phyloP scores from a whole-genome alignment of 2,888 invertebrate genomes.

The Andrena chrysosceles region DNA sequence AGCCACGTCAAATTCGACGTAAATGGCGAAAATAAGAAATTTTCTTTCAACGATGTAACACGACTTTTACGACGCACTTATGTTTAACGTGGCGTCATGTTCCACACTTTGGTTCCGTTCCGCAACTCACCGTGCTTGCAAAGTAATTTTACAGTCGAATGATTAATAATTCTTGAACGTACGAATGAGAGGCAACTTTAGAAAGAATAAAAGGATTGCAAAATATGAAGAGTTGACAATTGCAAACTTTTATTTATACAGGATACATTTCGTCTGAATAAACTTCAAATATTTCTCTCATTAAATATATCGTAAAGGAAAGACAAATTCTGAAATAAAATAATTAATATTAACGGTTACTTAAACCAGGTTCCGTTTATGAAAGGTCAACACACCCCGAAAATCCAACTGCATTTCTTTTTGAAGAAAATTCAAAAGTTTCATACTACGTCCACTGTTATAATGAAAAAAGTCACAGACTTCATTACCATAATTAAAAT shows the following conservation, averaged over 20 bases:
- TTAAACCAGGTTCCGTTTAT: too few relatives aligned
- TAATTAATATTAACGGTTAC: too few relatives aligned
- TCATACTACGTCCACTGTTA: too few relatives aligned
- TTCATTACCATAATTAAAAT: too few relatives aligned
- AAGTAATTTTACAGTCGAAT: background rate
- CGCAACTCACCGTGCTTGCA: background rate
- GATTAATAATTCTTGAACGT: background rate
- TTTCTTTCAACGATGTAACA: background rate
- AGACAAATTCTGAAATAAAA: too few relatives aligned
- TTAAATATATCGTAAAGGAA: too few relatives aligned
- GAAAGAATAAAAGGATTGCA: background rate
- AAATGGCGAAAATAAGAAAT: conserved; percentile 33
- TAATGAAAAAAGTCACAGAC: too few relatives aligned
- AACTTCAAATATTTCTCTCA: too few relatives aligned
- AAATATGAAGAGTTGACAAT: background rate
- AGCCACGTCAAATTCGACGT: conserved; percentile 21
- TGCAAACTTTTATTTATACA: background rate
- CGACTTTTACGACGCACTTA: conserved; percentile 18
- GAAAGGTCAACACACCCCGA: too few relatives aligned
- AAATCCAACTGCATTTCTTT: too few relatives aligned
- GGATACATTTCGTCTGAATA: background rate
- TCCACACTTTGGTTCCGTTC: background rate
- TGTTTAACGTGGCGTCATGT: conserved; percentile 1
- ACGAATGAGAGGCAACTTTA: background rate
- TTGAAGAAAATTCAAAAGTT: too few relatives aligned